Base-by-base conservation (phyloP, 2,888 invertebrate species). In the Melinopterus prodromus region DNA sequence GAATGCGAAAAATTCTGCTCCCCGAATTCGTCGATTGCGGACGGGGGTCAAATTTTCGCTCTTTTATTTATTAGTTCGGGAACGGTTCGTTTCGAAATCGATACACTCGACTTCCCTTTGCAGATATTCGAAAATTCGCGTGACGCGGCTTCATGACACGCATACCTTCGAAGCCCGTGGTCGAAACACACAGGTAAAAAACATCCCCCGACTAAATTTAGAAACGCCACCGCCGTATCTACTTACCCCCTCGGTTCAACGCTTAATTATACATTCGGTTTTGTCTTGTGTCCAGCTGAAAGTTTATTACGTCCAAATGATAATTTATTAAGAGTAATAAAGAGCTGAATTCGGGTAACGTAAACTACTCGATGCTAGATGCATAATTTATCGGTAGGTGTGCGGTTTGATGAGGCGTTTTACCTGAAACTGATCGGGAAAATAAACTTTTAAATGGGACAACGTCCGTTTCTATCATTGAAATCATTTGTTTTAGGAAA, bases 91-190 rank as follows among this genome's bases (percentile, higher is more conserved):
- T 72, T 5, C 53, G 53, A 12, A 53, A 53, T 53, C 53, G 53
- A 53, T 53, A 53, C 12, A 12, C 53, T 53, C 53, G 53, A 12
- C 53, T 53, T 53, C 53, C 53, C 53, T 53, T n/a, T 53, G 53
- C 53, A 53, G 53, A 53, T 53, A 53, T 53, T 53, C 53, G 53
- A 53, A 53, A 53, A 53, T 53, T 53, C 53, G 53, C 53, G 53
- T 53, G 53, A 53, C 53, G 53, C 53, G 9, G 53, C 53, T 2
- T 7, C 53, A 53, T 7, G 53, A 53, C 53, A 53, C 53, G 53
- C 53, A 53, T 53, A 53, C 9, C 53, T 12, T 9, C 53, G 53
- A 53, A 53, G 53, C 53, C 53, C 53, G 53, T 53, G 53, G 53
- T 12, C 53, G 53, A 53, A 53, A 53, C 12, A 53, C 12, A 53